These are phyloP conservation scores for Aselliscus stoliczkanus DNA, from an alignment of 2,797 vertebrate genomes.

Conservation along the genomic window DNA sequence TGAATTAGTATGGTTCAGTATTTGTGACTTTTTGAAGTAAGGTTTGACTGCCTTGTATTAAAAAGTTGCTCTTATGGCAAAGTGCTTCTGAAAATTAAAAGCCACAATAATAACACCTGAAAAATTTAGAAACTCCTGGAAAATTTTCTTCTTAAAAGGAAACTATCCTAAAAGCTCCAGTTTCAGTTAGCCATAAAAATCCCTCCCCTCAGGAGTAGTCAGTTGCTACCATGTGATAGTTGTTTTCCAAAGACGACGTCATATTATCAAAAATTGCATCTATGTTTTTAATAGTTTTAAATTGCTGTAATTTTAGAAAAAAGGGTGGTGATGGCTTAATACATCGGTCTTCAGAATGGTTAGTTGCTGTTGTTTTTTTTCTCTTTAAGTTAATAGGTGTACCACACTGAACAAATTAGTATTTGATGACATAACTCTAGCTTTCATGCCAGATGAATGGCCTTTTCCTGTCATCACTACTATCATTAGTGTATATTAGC, in stretches of 20 bases:
- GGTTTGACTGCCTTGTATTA: background rate
- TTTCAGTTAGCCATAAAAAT: constrained; percentile 7
- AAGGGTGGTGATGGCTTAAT: background rate
- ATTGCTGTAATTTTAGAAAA: constrained; percentile 9
- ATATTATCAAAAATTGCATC: background rate
- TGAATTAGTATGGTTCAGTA: background rate
- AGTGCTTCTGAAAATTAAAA: constrained; percentile 13
- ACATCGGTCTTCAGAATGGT: background rate
- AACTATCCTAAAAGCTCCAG: background rate
- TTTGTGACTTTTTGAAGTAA: constrained; percentile 13
- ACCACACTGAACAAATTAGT: background rate
- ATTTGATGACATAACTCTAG: background rate
- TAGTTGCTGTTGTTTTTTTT: background rate
- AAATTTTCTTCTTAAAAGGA: background rate
- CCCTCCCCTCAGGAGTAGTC: background rate
- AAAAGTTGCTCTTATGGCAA: constrained; percentile 2
- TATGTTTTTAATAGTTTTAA: constrained; percentile 26
- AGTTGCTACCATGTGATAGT: constrained; percentile 7
- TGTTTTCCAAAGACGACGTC: background rate
- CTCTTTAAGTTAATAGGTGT: background rate
- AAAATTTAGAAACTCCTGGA: background rate
- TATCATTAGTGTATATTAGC: background rate
- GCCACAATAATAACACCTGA: background rate
- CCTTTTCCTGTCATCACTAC: background rate
- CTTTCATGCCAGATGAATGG: background rate